These are phyloP conservation scores for Tetragnatha versicolor DNA, from an alignment of 1,140 invertebrate species.

Conservation along the genomic window DNA sequence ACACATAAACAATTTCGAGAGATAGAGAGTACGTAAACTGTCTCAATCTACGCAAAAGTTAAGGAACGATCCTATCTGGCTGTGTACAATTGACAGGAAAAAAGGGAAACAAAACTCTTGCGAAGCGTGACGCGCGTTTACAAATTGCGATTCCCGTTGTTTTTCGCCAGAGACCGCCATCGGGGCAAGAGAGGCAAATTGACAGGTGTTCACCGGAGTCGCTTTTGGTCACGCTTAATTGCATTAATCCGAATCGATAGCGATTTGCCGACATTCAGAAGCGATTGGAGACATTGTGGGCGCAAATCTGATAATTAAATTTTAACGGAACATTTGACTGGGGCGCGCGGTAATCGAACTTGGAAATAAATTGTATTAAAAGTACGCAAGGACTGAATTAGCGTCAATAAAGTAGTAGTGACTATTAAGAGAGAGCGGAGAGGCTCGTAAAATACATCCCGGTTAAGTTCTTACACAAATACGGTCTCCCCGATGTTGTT, in stretches of 20 bases:
- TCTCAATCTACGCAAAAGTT: no score
- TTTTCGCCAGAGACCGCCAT: no score
- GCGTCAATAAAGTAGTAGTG: slow-evolving; percentile 20
- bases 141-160: no score
- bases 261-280: slow-evolving; percentile 26
- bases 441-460: slow-evolving; percentile 3
- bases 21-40: no score
- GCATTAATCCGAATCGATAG: slow-evolving; percentile 38
- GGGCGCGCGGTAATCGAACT: slow-evolving; percentile 5
- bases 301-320: slow-evolving; percentile 32
- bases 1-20: no score
- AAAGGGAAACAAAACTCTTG: no score
- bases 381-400: slow-evolving; percentile 11
- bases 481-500: no score
- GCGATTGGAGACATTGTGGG: slow-evolving; percentile 12
- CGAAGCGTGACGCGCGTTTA: no score
- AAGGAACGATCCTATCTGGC: no score
- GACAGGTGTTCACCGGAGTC: slow-evolving; percentile 23
- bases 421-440: slow-evolving; percentile 13
- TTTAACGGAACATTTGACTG: slow-evolving; percentile 19
- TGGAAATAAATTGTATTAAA: slow-evolving; percentile 36
- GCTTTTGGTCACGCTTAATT: slow-evolving; percentile 30
- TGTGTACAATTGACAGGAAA: no score
- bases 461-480: not conserved
- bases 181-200: no score